Conservation (phyloP, 1,140 invertebrate genomes). For the Drosophila mauritiana region DNA sequence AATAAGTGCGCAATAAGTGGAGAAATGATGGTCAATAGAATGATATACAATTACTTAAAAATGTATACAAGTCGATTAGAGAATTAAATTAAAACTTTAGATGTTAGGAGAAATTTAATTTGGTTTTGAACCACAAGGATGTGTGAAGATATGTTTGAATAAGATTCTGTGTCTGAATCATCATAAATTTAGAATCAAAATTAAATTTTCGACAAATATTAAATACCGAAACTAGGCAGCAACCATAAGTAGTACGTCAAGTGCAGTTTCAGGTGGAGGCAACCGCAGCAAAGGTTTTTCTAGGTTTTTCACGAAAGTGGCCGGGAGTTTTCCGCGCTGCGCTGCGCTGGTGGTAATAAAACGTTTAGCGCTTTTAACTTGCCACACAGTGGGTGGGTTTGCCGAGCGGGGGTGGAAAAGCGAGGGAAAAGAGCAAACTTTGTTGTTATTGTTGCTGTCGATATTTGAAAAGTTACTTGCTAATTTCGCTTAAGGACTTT, state of each 20-base stretch:
- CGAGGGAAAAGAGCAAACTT: conserved; percentile 18
- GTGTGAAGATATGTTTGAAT: too few species aligned
- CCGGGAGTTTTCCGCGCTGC: conserved; percentile 30
- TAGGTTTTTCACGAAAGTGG: conserved; percentile 23
- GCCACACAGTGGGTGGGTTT: conserved; percentile 18
- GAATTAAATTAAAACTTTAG: too few species aligned
- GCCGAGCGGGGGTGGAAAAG: neutral
- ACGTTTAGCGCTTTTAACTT: conserved; percentile 62
- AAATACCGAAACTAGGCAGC: conserved; percentile 15
- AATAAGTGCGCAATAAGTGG: neutral
- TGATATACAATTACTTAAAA: neutral
- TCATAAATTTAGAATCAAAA: too few species aligned
- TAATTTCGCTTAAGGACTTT: conserved; percentile 69
- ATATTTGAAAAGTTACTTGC: conserved; percentile 76
- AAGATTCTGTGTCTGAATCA: too few species aligned
- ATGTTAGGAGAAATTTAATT: too few species aligned
- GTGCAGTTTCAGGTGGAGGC: conserved; percentile 48
- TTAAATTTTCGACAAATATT: too few species aligned
- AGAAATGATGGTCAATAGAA: neutral
- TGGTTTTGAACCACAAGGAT: too few species aligned
- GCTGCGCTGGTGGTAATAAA: conserved; percentile 54
- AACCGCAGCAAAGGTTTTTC: conserved; percentile 16
- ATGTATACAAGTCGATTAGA: neutral
- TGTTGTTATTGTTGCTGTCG: conserved; percentile 62
- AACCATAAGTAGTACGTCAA: conserved; percentile 38